Evolutionary conservation across 2,888 invertebrate species (phyloP), one percentile per base, ranked within the genome.

Genomic region (Hemistola chrysoprasaria): DNA sequence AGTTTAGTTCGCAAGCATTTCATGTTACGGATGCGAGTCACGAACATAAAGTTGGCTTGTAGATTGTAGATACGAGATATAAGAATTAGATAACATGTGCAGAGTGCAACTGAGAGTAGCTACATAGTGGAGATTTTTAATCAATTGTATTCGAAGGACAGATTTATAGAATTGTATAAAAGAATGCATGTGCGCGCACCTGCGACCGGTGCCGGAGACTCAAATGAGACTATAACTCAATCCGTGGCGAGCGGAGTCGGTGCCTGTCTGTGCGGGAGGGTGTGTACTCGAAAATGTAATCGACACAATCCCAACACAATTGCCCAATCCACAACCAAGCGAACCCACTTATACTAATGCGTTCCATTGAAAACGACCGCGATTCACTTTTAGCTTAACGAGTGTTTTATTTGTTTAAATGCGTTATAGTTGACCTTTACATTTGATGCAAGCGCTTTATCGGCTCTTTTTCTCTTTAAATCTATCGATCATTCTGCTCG

Each of bases 221-320:
- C 58, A 55, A 59, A 69, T 70, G 68, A 67, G 76, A 69, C 67
- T 65, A 73, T 80, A 81, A 82, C 70, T 76, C 77, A 76, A 82
- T 80, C 68, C 56, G 53, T 5, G 35, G 27, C 5, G 5, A 22
- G 22, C 33, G 22, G 2, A 7, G 20, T 21, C 21, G 21, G 25
- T 16, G 16, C 16, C 16, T 16, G 8, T 28, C 8, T 21, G 22
- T 11, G 27, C 26, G 16, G 22, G 20, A 20, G 8, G 53, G 60
- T 53, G 56, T 62, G 57, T 61, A 57, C 50, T 59, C 55, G 56
- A 64, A 62, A 68, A 71, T 67, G 70, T 71, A 73, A 78, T 78
- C 66, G 65, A 67, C 64, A 62, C 65, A 62, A 64, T 53, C 55
- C 62, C 58, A 49, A 56, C 62, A 72, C 72, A 77, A 75, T 75